phyloP scores from a whole-genome alignment of 92 coral and sea anemone genomes.

The Phenganax marumi region DNA sequence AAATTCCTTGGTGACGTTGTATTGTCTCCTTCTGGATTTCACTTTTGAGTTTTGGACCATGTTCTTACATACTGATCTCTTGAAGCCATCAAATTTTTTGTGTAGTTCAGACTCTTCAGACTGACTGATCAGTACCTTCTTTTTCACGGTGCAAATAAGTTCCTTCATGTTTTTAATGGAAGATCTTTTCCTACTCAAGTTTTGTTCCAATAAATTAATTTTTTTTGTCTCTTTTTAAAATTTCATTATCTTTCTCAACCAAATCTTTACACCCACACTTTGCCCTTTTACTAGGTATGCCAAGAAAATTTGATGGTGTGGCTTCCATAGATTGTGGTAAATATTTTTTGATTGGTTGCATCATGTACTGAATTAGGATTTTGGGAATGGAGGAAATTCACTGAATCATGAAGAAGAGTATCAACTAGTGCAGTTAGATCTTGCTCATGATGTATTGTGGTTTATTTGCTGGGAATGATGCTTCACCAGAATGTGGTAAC shows the following conservation, averaged over 20 bases:
- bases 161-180: background rate
- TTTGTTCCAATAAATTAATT: background rate
- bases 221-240: background rate
- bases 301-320: background rate
- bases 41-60: background rate
- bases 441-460: background rate
- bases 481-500: background rate
- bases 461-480: background rate
- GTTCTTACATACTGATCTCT: background rate
- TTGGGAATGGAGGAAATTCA: too few species aligned
- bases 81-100: background rate
- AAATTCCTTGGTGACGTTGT: slow-evolving; percentile 1
- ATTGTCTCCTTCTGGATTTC: background rate
- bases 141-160: background rate
- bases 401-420: background rate
- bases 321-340: background rate
- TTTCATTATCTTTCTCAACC: background rate
- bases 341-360: background rate
- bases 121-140: background rate
- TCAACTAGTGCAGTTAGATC: background rate
- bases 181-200: background rate
- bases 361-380: background rate
- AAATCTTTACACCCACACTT: background rate
- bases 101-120: background rate
- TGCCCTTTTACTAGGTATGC: background rate